These are phyloP conservation scores for Drosophila multiciliata DNA, from an alignment of 2,888 invertebrate genomes.

Conservation along the genomic window DNA sequence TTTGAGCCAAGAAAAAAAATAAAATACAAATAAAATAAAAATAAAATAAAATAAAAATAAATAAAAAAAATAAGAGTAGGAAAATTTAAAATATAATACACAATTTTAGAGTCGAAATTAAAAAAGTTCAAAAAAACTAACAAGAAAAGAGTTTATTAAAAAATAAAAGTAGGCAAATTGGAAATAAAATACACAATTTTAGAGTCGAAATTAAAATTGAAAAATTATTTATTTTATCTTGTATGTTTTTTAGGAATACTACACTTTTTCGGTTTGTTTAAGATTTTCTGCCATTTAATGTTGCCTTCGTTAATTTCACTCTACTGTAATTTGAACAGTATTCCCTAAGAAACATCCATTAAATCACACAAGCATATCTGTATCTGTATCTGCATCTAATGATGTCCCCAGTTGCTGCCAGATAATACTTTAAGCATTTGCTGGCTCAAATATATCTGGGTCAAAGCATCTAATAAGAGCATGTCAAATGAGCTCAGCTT, in stretches of 20 bases:
- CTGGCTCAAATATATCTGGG: conserved; percentile 45
- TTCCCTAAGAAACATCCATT: not conserved
- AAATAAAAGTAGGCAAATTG: not conserved
- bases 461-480: conserved; percentile 55
- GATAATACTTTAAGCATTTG: conserved; percentile 49
- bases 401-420: not conserved
- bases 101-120: too few relatives aligned
- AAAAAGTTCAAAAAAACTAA: not conserved
- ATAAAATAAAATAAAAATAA: too few relatives aligned
- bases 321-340: conserved; percentile 6
- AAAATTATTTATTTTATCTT: not conserved
- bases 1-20: not conserved
- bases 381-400: not conserved
- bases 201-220: not conserved
- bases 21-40: too few relatives aligned
- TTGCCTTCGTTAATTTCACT: not conserved
- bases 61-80: too few relatives aligned
- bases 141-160: not conserved
- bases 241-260: not conserved
- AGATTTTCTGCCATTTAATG: not conserved
- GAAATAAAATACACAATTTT: not conserved
- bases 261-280: not conserved
- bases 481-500: conserved; percentile 39
- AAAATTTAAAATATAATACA: too few relatives aligned
- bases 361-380: not conserved